Conservation (phyloP, 2,888 invertebrate species). For the Phasia obesa region DNA sequence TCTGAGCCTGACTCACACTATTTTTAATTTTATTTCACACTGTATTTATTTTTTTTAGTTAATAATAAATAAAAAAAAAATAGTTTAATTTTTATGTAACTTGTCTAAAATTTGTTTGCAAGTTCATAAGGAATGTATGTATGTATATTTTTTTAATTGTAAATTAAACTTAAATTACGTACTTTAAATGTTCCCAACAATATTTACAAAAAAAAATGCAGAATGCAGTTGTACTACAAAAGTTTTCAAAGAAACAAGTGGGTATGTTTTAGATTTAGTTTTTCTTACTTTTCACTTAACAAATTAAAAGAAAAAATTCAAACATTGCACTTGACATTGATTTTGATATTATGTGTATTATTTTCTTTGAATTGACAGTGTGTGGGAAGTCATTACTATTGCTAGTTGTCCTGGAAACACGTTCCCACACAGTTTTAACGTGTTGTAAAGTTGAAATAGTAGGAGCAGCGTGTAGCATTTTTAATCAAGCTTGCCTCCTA, state of each 20-base stretch:
- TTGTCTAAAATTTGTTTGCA: too few species aligned
- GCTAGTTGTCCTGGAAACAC: constrained; percentile 15
- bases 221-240: not conserved
- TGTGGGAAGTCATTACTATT: constrained; percentile 1
- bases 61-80: too few species aligned
- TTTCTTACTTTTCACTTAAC: not conserved
- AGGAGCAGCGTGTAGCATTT: not conserved
- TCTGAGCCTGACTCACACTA: too few species aligned
- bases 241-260: not conserved
- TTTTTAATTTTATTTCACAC: too few species aligned
- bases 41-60: too few species aligned
- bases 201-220: too few species aligned
- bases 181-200: too few species aligned
- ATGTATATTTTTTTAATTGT: too few species aligned
- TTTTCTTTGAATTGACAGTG: constrained; percentile 5
- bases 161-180: too few species aligned
- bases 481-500: too few species aligned
- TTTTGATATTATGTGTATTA: not conserved
- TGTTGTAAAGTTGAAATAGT: not conserved
- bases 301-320: not conserved
- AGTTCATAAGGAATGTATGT: too few species aligned
- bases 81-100: too few species aligned
- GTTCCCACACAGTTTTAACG: constrained; percentile 18
- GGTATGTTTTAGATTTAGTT: not conserved
- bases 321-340: constrained; percentile 56